These are phyloP conservation scores for Platyscapa corneri DNA, from an alignment of 1,140 invertebrate genomes.

Conservation along the genomic window DNA sequence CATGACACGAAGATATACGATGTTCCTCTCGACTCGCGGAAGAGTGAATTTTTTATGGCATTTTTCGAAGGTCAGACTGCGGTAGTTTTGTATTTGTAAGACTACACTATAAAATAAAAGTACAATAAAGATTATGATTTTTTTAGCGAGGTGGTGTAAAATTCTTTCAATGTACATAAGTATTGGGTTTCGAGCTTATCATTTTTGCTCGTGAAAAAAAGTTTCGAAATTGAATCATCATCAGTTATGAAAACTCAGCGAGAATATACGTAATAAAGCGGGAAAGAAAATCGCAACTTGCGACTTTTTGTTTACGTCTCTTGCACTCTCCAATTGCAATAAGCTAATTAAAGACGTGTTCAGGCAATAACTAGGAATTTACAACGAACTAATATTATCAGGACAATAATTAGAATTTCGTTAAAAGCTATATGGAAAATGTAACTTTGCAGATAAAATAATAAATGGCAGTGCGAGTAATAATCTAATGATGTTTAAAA, in stretches of 20 bases:
- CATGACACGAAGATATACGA: not conserved
- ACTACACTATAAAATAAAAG: not conserved
- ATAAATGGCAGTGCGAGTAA: too few relatives aligned
- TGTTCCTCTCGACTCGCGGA: not conserved
- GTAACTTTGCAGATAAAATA: too few relatives aligned
- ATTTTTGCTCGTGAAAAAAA: not conserved
- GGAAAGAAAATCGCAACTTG: not conserved
- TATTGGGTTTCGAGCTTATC: not conserved
- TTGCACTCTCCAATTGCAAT: not conserved
- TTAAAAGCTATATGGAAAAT: too few relatives aligned
- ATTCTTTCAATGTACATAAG: not conserved
- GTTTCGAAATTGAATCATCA: constrained; percentile 15
- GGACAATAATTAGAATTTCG: not conserved
- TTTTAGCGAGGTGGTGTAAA: constrained; percentile 1
- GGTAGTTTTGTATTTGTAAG: constrained; percentile 14
- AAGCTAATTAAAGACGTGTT: not conserved
- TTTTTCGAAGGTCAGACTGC: constrained; percentile 8
- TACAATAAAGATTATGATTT: constrained; percentile 14
- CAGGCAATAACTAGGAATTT: not conserved
- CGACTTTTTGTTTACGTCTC: not conserved
- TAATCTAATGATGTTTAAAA: too few relatives aligned
- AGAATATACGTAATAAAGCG: not conserved
- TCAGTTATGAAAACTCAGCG: not conserved
- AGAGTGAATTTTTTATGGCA: constrained; percentile 25
- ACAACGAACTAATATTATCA: not conserved